A percentile compares a stretch with the other conserved stretches of the same genome.
Conservation (phyloP, 2,797 vertebrate genomes). For the Coccyzus lansbergi region DNA sequence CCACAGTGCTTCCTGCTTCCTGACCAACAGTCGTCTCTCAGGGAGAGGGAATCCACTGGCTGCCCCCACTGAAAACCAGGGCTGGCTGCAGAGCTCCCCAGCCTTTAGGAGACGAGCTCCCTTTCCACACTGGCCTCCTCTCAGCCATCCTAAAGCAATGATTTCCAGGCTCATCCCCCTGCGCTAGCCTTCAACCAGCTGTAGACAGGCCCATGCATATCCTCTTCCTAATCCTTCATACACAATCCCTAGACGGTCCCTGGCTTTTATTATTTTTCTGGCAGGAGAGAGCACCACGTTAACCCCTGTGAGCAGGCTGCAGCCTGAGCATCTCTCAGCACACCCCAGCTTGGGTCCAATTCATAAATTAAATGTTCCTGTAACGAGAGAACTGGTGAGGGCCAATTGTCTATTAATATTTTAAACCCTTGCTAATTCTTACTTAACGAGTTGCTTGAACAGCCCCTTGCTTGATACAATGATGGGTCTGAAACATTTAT, state of each 20-base stretch:
- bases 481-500: neutral
- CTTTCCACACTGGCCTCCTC: neutral
- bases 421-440: conserved; percentile 27
- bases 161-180: conserved; percentile 58
- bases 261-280: conserved; percentile 72
- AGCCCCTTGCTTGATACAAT: neutral
- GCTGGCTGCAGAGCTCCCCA: neutral
- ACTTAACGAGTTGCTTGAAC: neutral
- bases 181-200: conserved; percentile 51
- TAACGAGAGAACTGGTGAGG: neutral
- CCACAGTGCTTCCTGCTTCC: neutral
- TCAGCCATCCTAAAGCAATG: conserved; percentile 16
- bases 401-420: neutral
- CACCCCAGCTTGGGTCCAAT: neutral
- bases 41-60: neutral
- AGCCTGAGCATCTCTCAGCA: conserved; percentile 56
- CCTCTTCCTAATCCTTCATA: conserved; percentile 62
- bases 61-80: neutral
- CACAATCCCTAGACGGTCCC: conserved; percentile 56
- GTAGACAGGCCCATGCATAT: conserved; percentile 54
- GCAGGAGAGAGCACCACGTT: conserved; percentile 38
- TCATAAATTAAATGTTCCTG: neutral
- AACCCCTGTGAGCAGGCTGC: conserved; percentile 10
- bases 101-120: neutral
- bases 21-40: neutral